Evolutionary conservation across 1,140 invertebrate genomes (phyloP).

Genomic region (Archegozetes longisetosus): DNA sequence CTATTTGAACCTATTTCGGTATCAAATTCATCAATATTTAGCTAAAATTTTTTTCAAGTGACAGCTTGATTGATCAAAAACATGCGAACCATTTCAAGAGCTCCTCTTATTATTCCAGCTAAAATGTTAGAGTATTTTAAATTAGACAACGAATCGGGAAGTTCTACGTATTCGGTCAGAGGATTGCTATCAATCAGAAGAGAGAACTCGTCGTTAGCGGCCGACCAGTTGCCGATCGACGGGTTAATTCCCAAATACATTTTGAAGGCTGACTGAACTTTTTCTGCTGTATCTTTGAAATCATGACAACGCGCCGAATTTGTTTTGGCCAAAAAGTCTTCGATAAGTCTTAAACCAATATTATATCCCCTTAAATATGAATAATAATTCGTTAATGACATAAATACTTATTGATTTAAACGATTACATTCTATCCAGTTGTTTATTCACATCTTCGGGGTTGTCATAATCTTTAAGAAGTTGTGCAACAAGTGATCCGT

Average conservation of each 20-base stretch:
- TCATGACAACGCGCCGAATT: constrained; percentile 78
- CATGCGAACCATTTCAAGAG: constrained; percentile 81
- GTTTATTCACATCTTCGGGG: constrained; percentile 88
- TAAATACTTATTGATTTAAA: background rate
- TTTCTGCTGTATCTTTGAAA: constrained; percentile 91
- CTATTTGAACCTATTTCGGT: constrained; percentile 42
- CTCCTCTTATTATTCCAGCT: constrained; percentile 80
- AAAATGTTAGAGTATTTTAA: constrained; percentile 90
- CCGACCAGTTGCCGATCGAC: constrained; percentile 79
- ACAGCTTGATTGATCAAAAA: background rate
- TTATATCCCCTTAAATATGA: constrained; percentile 59
- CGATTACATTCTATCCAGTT: constrained; percentile 57
- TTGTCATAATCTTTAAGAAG: constrained; percentile 94
- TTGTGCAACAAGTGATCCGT: constrained; percentile 91
- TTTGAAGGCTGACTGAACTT: constrained; percentile 70
- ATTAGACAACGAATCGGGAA: constrained; percentile 66
- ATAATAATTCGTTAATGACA: background rate
- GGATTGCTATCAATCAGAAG: constrained; percentile 87
- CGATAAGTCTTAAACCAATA: constrained; percentile 90
- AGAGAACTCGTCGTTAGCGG: constrained; percentile 89
- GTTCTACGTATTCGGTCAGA: constrained; percentile 93
- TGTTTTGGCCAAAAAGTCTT: constrained; percentile 90
- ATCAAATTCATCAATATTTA: constrained; percentile 4
- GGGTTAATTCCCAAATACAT: constrained; percentile 82
- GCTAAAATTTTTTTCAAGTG: background rate